Conservation (phyloP, 2,888 invertebrate species). For the Plagiodera versicolora region DNA sequence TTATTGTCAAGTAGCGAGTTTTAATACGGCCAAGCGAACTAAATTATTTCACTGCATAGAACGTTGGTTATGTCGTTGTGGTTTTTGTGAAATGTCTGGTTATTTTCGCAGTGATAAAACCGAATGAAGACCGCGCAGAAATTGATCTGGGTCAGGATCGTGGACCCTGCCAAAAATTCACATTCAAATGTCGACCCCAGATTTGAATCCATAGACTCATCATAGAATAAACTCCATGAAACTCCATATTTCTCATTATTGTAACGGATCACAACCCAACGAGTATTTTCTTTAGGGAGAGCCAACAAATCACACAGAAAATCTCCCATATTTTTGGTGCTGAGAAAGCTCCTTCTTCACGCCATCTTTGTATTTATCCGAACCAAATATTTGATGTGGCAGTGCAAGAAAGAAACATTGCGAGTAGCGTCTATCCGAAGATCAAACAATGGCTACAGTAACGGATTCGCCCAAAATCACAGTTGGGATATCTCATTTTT, state of each 20-base stretch:
- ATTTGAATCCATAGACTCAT: too few relatives aligned
- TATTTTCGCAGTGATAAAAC: slow-evolving; percentile 15
- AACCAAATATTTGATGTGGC: slow-evolving; percentile 16
- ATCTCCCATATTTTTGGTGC: background rate
- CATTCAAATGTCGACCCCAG: too few relatives aligned
- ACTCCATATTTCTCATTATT: background rate
- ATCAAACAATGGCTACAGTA: too few relatives aligned
- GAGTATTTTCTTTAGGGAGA: background rate
- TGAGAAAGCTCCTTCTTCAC: background rate
- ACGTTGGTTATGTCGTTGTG: slow-evolving; percentile 23
- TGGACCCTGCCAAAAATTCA: too few relatives aligned
- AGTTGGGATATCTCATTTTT: too few relatives aligned
- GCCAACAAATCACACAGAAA: slow-evolving; percentile 4
- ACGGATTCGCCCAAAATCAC: too few relatives aligned
- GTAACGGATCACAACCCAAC: background rate
- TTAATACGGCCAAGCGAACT: slow-evolving; percentile 30
- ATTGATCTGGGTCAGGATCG: too few relatives aligned
- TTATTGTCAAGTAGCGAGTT: slow-evolving; percentile 38
- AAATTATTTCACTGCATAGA: slow-evolving; percentile 31
- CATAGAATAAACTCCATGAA: too few relatives aligned
- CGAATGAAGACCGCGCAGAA: slow-evolving; percentile 10
- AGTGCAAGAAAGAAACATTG: slow-evolving; percentile 16
- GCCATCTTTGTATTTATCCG: slow-evolving; percentile 3
- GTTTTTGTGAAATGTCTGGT: slow-evolving; percentile 21
- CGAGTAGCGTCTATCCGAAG: slow-evolving; percentile 17